Conservation (phyloP, 2,113 vertebrate genomes). For the Festucalex cinctus region DNA sequence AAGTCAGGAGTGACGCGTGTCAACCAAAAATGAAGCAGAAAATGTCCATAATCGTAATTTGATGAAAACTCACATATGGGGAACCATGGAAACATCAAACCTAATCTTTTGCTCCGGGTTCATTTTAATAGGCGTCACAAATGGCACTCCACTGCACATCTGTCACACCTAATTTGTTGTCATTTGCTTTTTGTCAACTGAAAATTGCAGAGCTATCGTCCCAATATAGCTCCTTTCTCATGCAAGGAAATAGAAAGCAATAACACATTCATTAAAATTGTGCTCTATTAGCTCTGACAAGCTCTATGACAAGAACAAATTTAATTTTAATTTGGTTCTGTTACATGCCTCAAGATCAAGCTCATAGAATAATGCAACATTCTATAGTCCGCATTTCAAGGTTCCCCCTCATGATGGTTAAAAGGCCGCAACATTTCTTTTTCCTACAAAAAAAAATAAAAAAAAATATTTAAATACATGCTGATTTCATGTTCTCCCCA, state of each 20-base stretch:
- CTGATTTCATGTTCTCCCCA: neutral
- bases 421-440: neutral
- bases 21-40: slow-evolving; percentile 24
- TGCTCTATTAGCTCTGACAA: slow-evolving; percentile 18
- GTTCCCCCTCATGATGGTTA: neutral
- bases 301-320: slow-evolving; percentile 9
- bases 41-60: slow-evolving; percentile 44
- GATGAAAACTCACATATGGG: slow-evolving; percentile 40
- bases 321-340: neutral
- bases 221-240: slow-evolving; percentile 30
- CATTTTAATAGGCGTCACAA: slow-evolving; percentile 66
- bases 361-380: neutral
- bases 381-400: neutral
- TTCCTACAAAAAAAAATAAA: neutral
- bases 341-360: neutral
- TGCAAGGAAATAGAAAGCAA: slow-evolving; percentile 15
- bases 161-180: slow-evolving; percentile 49
- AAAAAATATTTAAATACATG: neutral
- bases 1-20: slow-evolving; percentile 26
- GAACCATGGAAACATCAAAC: slow-evolving; percentile 61
- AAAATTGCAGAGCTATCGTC: slow-evolving; percentile 12
- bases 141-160: slow-evolving; percentile 39
- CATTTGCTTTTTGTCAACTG: slow-evolving; percentile 20
- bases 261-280: slow-evolving; percentile 17
- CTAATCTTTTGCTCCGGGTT: slow-evolving; percentile 50